Base-by-base conservation (phyloP, 2,797 vertebrate species). In the Tapera naevia region DNA sequence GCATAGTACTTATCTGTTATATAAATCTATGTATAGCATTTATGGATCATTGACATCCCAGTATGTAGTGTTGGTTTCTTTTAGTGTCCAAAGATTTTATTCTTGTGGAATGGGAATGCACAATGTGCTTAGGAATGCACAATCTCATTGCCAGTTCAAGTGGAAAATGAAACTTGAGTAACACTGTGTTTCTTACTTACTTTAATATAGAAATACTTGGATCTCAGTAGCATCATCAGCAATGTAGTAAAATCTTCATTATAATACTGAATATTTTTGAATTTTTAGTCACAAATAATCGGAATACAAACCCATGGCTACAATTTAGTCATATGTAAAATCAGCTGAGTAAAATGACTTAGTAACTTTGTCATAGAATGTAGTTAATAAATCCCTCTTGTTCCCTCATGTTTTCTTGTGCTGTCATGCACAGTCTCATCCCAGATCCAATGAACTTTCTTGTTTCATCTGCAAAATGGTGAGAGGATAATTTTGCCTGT, bases 151-250 rank as follows among this genome's bases (percentile, higher is more conserved):
- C 60, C 60, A 88, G 75, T 76, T 93, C 91, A 92, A 92, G 64
- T 95, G 93, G 91, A 94, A 97, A 96, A 95, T 86, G 54, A 81
- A 91, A 73, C 85, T 84, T 79, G 70, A 89, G 73, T 76, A 93
- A 86, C 51, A 66, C 80, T 92, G 80, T 86, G 70, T 60, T 91
- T 88, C 70, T 80, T 92, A 54, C 54, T 92, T 91, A 65, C 67
- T 91, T 88, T 91, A 89, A 81, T 88, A 79, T 18, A 76, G 13
- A 35, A 23, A 69, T 71, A 41, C 24, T 89, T 62, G 48, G 37
- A 73, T 69, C 39, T 93, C 76, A 72, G 73, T 65, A 72, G 7
- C 48, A 80, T 86, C 64, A 87, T 21, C 80, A 90, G 16, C 7
- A 54, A 9, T 37, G 24, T 22, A 67, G 50, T 41, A 91, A 89